Evolutionary conservation across 2,113 vertebrate genomes (phyloP).

Genomic region (Ellobius talpinus): DNA sequence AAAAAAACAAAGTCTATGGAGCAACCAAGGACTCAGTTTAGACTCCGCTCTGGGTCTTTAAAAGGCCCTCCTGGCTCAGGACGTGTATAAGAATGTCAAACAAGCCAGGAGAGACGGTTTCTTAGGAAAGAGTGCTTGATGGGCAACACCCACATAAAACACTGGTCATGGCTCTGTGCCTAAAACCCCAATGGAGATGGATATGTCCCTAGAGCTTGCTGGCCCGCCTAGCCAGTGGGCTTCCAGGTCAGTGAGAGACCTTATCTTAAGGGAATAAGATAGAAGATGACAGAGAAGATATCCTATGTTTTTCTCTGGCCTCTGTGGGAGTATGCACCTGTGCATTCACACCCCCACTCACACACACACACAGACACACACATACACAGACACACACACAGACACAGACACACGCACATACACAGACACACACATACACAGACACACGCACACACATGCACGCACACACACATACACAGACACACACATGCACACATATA

Average conservation of each 20-base stretch:
- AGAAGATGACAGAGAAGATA: neutral
- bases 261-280: too few relatives aligned
- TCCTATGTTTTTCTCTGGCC: neutral
- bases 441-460: too few relatives aligned
- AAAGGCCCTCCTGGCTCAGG: accelerated
- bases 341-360: neutral
- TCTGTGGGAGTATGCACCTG: neutral
- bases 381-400: neutral
- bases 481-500: too few relatives aligned
- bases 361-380: too few relatives aligned
- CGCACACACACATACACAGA: too few relatives aligned
- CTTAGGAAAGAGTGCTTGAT: neutral
- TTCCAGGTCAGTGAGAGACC: neutral
- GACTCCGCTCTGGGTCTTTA: neutral
- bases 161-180: neutral
- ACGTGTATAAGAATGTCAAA: neutral
- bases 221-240: neutral
- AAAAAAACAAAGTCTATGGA: accelerated
- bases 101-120: neutral
- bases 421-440: too few relatives aligned
- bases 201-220: neutral
- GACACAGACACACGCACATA: too few relatives aligned
- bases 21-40: accelerated
- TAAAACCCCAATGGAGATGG: neutral
- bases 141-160: too few relatives aligned